Base-by-base conservation (phyloP, 2,888 invertebrate genomes). In the Eurois occulta region DNA sequence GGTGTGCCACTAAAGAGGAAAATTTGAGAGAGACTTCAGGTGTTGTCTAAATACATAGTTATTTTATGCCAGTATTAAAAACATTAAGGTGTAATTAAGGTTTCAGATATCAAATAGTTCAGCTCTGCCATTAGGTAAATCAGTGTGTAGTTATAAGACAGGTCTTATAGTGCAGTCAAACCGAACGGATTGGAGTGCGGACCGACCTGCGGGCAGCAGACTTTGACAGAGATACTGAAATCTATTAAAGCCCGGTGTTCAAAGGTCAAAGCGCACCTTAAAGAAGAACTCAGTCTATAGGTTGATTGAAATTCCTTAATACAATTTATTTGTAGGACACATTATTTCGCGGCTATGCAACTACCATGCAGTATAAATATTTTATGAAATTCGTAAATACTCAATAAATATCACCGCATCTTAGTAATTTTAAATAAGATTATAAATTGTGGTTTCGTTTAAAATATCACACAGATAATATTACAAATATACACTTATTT, bases 401-500 rank as follows among this genome's bases (percentile, higher is more conserved):
- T 48, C 13, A 32, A 83, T 83, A 62, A 83, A 80, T 83, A 48
- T 41, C 46, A 32, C 16, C 6, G 24, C 55, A 77, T 80, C 68
- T 55, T 24, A 69, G 77, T 83, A 68, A 62, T 83, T 65, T 78
- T 64, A 83, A 55, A 83, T 83, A 69, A 78, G 64, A 48, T 65
- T 68, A 78, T 68, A 35, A 77, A 55, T 35, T 64, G 41, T 32
- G 28, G 21, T 28, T 83, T n/a, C 55, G 38, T 38, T 82, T 68
- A 55, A 68, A 83, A 83, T 77, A 77, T 83, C 10, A 13, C 28
- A 10, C 32, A 46, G 52, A 64, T 77, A 68, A 55, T 68, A 38
- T 55, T 68, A 64, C 55, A 43, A 66, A 77, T 75, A 65, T 75
- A 55, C 18, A 64, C 52, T 77, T 68, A 62, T 55, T 83, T 46